These are phyloP conservation scores for Pyrocoelia pectoralis DNA, from an alignment of 2,888 invertebrate species.

Conservation along the genomic window DNA sequence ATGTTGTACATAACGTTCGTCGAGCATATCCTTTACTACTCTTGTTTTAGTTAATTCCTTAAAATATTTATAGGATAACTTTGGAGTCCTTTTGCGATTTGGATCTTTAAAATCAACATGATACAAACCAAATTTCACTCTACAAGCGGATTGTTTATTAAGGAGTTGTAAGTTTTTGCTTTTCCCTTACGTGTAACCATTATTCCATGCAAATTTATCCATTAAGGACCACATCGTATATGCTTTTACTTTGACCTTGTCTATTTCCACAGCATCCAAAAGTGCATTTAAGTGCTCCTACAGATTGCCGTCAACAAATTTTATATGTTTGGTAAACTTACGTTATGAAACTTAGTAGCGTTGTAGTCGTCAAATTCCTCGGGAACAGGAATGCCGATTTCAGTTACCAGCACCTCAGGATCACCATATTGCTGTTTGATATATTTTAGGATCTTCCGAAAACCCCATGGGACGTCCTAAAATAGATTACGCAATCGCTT, in stretches of 20 bases:
- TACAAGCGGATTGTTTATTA: conserved; percentile 44
- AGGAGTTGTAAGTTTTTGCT: background rate
- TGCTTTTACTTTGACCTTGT: conserved; percentile 61
- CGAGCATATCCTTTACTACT: background rate
- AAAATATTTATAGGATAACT: conserved; percentile 62
- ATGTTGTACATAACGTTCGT: too few relatives aligned
- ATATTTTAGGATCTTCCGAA: conserved; percentile 51
- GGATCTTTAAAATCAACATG: conserved; percentile 70
- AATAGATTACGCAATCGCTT: background rate
- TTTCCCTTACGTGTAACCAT: conserved; percentile 61
- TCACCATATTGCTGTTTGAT: conserved; percentile 50
- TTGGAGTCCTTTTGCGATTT: conserved; percentile 66
- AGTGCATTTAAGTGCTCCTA: conserved; percentile 44
- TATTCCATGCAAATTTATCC: conserved; percentile 70
- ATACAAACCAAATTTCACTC: conserved; percentile 72
- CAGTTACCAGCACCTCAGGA: background rate
- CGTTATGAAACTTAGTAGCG: conserved; percentile 44
- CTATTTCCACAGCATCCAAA: conserved; percentile 50
- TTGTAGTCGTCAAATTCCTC: conserved; percentile 52
- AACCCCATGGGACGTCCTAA: background rate
- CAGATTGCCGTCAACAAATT: conserved; percentile 62
- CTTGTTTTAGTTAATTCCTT: background rate
- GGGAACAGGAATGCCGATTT: conserved; percentile 31
- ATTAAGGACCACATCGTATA: conserved; percentile 71
- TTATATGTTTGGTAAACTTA: conserved; percentile 51